phyloP scores from a whole-genome alignment of 2,113 vertebrate species.

The Leucosticte australis region DNA sequence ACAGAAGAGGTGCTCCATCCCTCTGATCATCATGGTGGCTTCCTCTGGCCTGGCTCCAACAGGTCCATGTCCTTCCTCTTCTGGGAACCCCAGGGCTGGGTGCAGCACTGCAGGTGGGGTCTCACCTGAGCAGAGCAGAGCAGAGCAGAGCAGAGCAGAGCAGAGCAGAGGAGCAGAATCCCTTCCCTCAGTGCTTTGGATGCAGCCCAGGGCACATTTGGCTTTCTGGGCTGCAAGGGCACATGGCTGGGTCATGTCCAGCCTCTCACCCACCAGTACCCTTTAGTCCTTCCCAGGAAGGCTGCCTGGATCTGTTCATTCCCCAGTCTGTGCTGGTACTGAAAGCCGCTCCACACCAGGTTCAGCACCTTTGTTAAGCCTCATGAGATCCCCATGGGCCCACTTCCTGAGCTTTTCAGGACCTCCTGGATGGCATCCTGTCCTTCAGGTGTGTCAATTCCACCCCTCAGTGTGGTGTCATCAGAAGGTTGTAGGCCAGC shows the following conservation, averaged over 20 bases:
- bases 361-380: not conserved
- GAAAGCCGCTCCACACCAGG: no score
- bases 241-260: not conserved
- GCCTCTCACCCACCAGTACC: not conserved
- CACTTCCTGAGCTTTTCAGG: not conserved
- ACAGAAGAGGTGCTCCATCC: not conserved
- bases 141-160: no score
- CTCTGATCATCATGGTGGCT: not conserved
- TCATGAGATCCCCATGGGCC: no score
- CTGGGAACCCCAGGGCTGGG: not conserved
- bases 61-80: rapidly evolving
- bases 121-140: not conserved
- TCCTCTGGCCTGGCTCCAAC: rapidly evolving
- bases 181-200: not conserved
- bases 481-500: not conserved
- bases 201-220: not conserved
- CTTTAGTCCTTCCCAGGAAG: not conserved
- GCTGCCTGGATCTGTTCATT: not conserved
- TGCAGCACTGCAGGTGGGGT: not conserved
- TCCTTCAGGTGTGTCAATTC: not conserved
- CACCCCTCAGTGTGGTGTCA: not conserved
- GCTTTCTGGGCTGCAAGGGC: no score
- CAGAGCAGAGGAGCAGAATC: not conserved
- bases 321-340: not conserved
- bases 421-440: not conserved